Percentiles rank a stretch among this genome's conserved stretches.
Conservation (phyloP, 2,888 invertebrate species). For the Ferrisia virgata region DNA sequence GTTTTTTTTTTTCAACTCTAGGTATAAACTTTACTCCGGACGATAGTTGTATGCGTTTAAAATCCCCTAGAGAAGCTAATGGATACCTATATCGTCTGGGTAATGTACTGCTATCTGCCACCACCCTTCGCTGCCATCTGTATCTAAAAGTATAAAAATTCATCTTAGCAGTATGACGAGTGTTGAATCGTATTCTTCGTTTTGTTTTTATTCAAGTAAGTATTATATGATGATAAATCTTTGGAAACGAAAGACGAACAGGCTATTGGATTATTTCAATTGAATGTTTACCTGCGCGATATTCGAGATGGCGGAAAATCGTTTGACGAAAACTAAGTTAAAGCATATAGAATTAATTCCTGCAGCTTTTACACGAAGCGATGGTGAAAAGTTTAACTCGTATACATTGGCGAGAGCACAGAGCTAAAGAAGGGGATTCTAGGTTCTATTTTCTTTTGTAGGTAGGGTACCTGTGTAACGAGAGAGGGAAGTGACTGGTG, state of each 20-base stretch:
- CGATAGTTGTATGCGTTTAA: too few relatives aligned
- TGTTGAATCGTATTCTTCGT: too few relatives aligned
- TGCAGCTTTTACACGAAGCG: slow-evolving; percentile 34
- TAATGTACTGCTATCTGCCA: too few relatives aligned
- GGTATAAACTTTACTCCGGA: too few relatives aligned
- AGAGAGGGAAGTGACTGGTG: neutral
- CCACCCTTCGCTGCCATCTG: too few relatives aligned
- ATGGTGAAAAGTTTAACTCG: slow-evolving; percentile 32
- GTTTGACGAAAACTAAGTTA: slow-evolving; percentile 45
- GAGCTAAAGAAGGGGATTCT: neutral
- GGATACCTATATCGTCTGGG: too few relatives aligned
- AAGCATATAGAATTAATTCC: slow-evolving; percentile 40
- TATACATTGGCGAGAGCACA: neutral
- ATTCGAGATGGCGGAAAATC: slow-evolving; percentile 45
- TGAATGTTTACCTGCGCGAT: slow-evolving; percentile 44
- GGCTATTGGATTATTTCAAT: slow-evolving; percentile 43
- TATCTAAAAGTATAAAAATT: too few relatives aligned
- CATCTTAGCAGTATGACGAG: too few relatives aligned
- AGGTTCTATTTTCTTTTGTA: neutral
- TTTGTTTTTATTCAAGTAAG: neutral
- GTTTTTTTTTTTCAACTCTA: neutral
- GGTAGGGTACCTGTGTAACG: neutral
- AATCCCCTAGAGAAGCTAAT: neutral
- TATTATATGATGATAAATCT: too few relatives aligned
- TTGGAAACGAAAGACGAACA: neutral